phyloP scores from a whole-genome alignment of 2,113 vertebrate genomes.

The Bucco capensis region DNA sequence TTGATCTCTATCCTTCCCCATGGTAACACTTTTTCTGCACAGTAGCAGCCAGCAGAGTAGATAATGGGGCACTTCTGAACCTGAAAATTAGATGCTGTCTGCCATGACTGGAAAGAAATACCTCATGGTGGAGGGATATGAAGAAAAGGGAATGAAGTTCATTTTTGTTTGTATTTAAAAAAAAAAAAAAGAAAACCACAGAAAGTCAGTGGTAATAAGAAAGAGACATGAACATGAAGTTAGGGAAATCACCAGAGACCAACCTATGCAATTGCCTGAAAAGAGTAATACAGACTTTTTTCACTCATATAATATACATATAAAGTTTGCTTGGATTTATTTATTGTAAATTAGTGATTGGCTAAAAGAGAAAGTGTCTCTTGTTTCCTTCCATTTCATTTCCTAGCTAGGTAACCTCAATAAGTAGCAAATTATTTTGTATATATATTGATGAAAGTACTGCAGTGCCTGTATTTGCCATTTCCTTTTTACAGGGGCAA shows the following conservation, averaged over 20 bases:
- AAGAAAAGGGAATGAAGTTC: not conserved
- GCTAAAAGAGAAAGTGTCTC: not conserved
- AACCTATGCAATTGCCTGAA: not conserved
- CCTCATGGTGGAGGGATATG: not conserved
- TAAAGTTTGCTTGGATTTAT: not conserved
- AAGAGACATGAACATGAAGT: not conserved
- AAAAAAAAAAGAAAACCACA: not conserved
- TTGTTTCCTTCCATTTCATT: not conserved
- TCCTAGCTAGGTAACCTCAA: accelerated
- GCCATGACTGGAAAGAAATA: not conserved
- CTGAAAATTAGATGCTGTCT: conserved; percentile 52
- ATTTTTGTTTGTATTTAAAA: not conserved
- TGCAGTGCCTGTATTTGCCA: not conserved
- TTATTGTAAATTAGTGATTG: not conserved
- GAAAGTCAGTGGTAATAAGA: not conserved
- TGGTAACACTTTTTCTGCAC: conserved; percentile 35
- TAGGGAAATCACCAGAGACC: not conserved
- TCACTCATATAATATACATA: not conserved
- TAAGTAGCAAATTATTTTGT: not conserved
- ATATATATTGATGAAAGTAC: not conserved
- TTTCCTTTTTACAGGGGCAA: not conserved
- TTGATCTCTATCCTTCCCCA: conserved; percentile 44
- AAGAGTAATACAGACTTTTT: not conserved
- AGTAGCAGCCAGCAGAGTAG: conserved; percentile 29
- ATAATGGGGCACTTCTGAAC: conserved; percentile 47